A percentile compares a stretch with the other conserved stretches of the same genome.
Evolutionary conservation across 2,797 vertebrate species (phyloP).

Genomic region (Fistularia tabacaria): DNA sequence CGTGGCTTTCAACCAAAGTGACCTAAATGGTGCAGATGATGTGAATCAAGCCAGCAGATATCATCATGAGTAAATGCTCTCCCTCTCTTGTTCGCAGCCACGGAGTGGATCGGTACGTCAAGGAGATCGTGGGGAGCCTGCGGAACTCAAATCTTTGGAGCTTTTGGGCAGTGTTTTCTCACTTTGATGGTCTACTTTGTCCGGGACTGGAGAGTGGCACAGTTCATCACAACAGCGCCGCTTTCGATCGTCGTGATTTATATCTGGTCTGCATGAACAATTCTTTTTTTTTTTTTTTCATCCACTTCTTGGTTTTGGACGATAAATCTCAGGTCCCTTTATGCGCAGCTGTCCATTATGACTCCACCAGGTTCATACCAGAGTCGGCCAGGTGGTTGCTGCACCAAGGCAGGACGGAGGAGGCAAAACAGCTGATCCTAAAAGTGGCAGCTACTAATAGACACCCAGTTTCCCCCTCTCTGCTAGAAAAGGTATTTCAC

Average conservation of each 20-base stretch:
- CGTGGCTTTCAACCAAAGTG: too few relatives aligned
- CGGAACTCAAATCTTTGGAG: slow-evolving; percentile 59
- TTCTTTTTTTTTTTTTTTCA: too few relatives aligned
- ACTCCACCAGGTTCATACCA: slow-evolving; percentile 73
- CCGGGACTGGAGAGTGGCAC: slow-evolving; percentile 79
- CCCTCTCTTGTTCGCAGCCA: slow-evolving; percentile 55
- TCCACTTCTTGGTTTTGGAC: not conserved
- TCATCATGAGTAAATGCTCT: too few relatives aligned
- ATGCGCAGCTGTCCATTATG: not conserved
- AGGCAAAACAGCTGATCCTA: slow-evolving; percentile 74
- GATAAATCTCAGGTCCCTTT: not conserved
- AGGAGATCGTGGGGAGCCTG: slow-evolving; percentile 72
- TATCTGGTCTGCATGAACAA: slow-evolving; percentile 61
- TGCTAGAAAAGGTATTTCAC: slow-evolving; percentile 76
- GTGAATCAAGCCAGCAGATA: too few relatives aligned
- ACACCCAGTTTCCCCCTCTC: slow-evolving; percentile 54
- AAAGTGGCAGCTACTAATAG: slow-evolving; percentile 78
- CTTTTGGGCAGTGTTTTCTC: slow-evolving; percentile 67
- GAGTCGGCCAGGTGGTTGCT: slow-evolving; percentile 86
- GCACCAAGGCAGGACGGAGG: slow-evolving; percentile 61
- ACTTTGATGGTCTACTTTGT: slow-evolving; percentile 74
- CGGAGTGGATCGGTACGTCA: slow-evolving; percentile 81
- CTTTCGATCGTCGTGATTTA: slow-evolving; percentile 65
- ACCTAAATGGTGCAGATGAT: too few relatives aligned
- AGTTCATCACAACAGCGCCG: slow-evolving; percentile 66